Conservation (phyloP, 2,797 vertebrate species). For the Tympanoctomys barrerae region DNA sequence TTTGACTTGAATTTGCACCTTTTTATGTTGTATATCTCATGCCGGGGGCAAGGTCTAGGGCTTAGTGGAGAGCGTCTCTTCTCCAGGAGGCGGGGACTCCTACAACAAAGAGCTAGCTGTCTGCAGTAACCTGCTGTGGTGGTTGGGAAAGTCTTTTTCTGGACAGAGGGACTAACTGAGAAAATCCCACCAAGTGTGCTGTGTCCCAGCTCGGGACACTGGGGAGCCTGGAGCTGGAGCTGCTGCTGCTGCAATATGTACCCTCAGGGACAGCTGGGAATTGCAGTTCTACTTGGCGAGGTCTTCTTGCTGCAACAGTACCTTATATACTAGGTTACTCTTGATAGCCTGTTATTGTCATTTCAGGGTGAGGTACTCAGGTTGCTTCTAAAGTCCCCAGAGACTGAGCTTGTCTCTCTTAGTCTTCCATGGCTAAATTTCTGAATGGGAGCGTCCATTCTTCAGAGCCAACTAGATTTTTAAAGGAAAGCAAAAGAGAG, state of each 20-base stretch:
- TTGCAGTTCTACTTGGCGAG: neutral
- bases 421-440: neutral
- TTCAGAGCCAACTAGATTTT: neutral
- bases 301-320: neutral
- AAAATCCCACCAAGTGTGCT: neutral
- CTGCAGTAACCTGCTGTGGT: neutral
- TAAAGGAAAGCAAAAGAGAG: constrained; percentile 34
- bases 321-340: neutral
- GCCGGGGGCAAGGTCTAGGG: neutral
- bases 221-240: neutral
- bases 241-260: neutral
- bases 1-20: constrained; percentile 69
- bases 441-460: neutral
- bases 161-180: constrained; percentile 13
- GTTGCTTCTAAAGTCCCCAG: constrained; percentile 18
- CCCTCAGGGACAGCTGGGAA: neutral
- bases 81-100: neutral
- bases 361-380: neutral
- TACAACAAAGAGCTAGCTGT: neutral
- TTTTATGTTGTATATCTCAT: neutral
- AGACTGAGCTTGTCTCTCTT: neutral
- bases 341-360: neutral
- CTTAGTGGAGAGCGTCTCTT: neutral
- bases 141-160: constrained; percentile 6
- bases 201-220: neutral